Evolutionary conservation across 2,113 vertebrate species (phyloP), one percentile per base, ranked within the genome.

Genomic region (Cnemophilus loriae): DNA sequence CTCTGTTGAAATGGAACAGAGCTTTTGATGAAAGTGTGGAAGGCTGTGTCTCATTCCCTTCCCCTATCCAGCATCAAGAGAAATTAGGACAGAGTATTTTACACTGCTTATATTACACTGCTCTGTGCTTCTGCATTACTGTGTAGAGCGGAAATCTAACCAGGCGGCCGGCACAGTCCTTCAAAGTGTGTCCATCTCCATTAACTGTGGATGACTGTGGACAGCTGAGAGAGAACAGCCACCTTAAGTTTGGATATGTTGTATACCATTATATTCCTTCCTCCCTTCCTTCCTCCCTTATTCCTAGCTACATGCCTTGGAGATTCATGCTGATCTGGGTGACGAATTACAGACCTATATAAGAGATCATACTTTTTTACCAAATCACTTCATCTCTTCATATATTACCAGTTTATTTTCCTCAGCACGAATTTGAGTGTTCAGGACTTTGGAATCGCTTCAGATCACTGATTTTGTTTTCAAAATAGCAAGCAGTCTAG

Each of bases 101-200:
- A 57, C 26, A 37, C 17, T 80, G 57, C 53, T 61, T 64, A 9
- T 41, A 49, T 83, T 68, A 55, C 75, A 76, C 37, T 1, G 0
- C 16, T 53, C 22, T 47, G 24, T 56, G 32, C 46, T 86, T 73
- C 55, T 84, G 33, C 14, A 18, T 88, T 82, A 47, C 75, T 0
- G 0, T n/a, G 57, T 59, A 33, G 33, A 60, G 20, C 0, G 0
- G 49, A 73, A 76, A 49, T 27, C 41, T 53, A 84, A 56, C 24
- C 1, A 1, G 5, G 28, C 76, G 59, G 32, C 41, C 26, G 10
- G 17, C 59, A 64, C 13, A 57, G 37, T 42, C 35, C 86, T 83
- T 52, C 81, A 44, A 32, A 57, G 5, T 35, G 27, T 60, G 10
- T 49, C 23, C 26, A 3, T 76, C 47, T 75, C 35, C 18, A 11